These are phyloP conservation scores for Amblyornis subalaris DNA, from an alignment of 2,113 vertebrate genomes.

Conservation along the genomic window DNA sequence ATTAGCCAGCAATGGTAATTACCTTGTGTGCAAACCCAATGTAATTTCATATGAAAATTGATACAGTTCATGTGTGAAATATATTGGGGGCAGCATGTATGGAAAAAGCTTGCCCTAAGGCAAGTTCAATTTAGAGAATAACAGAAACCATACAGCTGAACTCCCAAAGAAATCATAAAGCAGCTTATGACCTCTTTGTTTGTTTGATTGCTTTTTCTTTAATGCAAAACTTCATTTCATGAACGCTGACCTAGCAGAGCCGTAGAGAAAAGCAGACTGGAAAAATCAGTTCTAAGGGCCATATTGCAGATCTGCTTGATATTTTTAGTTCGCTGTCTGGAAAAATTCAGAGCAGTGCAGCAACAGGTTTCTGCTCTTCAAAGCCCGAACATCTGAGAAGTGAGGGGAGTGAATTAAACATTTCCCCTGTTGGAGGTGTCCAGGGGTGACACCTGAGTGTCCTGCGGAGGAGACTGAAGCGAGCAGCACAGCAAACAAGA, in stretches of 20 bases:
- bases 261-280: not conserved
- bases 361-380: not conserved
- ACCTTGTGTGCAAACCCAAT: rapidly evolving
- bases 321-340: not conserved
- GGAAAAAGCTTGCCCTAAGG: not conserved
- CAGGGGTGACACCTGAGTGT: not conserved
- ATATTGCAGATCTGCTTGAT: not conserved
- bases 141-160: not conserved
- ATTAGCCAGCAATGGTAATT: not conserved
- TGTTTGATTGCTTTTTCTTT: not conserved
- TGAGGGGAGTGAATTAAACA: not conserved
- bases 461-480: not conserved
- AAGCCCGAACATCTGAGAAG: not conserved
- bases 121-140: not conserved
- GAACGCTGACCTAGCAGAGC: not conserved
- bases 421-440: not conserved
- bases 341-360: not conserved
- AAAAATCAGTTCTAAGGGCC: not conserved
- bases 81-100: not conserved
- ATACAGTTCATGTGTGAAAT: rapidly evolving
- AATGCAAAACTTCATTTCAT: not conserved
- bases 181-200: not conserved
- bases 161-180: not conserved
- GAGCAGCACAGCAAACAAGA: not conserved
- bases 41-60: not conserved